A percentile compares a stretch with the other conserved stretches of the same genome.
Evolutionary conservation across 2,797 vertebrate species (phyloP).

Genomic region (Diceros bicornis): DNA sequence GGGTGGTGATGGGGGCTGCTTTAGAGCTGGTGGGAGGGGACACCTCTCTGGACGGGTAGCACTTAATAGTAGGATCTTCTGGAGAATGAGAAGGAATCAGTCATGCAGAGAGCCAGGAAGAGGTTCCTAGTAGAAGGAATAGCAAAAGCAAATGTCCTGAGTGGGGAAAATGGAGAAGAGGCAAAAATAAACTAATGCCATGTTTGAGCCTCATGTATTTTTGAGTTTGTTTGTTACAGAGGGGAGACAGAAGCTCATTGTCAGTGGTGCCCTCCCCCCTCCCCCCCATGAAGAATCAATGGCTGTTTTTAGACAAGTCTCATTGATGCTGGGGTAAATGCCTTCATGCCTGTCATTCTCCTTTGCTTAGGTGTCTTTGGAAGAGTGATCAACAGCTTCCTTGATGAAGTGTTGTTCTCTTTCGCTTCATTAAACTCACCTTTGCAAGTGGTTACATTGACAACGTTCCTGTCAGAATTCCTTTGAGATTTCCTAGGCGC

Average conservation of each 20-base stretch:
- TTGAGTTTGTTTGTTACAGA: background rate
- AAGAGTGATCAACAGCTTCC: background rate
- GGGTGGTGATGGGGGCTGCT: background rate
- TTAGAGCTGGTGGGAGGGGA: background rate
- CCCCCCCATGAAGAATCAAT: background rate
- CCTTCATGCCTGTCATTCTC: background rate
- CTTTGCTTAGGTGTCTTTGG: background rate
- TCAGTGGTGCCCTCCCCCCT: background rate
- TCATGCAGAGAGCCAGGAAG: background rate
- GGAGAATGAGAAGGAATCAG: background rate
- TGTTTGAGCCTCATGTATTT: background rate
- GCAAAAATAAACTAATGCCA: background rate
- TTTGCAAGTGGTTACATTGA: background rate
- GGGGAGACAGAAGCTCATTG: background rate
- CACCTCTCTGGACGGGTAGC: background rate
- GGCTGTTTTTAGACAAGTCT: background rate
- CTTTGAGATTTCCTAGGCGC: background rate
- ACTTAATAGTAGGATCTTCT: background rate
- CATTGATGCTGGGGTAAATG: background rate
- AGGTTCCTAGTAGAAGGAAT: background rate
- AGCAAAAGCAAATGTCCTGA: background rate
- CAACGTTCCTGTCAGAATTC: background rate
- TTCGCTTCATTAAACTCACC: background rate
- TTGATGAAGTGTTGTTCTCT: background rate
- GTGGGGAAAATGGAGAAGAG: constrained; percentile 7